These are phyloP conservation scores for Drosophila elegans DNA, from an alignment of 1,140 invertebrate genomes.

Conservation along the genomic window DNA sequence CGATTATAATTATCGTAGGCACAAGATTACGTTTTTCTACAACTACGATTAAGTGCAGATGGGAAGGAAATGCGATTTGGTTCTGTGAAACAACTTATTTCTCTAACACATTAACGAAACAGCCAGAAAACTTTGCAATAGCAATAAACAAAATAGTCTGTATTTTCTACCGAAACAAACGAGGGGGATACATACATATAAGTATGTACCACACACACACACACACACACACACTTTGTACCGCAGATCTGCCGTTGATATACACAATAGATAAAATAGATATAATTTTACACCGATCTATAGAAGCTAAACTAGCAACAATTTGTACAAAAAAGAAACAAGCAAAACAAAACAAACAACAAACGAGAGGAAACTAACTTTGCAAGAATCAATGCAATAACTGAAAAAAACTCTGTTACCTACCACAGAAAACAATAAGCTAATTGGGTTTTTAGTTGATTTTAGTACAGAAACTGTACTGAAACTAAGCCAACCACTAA, in stretches of 20 bases:
- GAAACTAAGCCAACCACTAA: slow-evolving; percentile 14
- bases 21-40: slow-evolving; percentile 48
- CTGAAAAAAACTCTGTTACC: slow-evolving; percentile 45
- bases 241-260: slow-evolving; percentile 60
- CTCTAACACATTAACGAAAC: slow-evolving; percentile 29
- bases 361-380: slow-evolving; percentile 19
- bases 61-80: slow-evolving; percentile 23
- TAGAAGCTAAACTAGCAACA: slow-evolving; percentile 51
- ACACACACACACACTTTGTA: neutral
- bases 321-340: slow-evolving; percentile 48
- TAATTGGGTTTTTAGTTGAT: slow-evolving; percentile 38
- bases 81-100: slow-evolving; percentile 26
- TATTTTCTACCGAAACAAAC: slow-evolving; percentile 49
- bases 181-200: neutral
- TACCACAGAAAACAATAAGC: slow-evolving; percentile 40
- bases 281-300: slow-evolving; percentile 65
- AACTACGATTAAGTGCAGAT: slow-evolving; percentile 18
- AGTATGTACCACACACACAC: neutral
- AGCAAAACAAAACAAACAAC: neutral
- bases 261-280: slow-evolving; percentile 54
- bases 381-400: slow-evolving; percentile 41
- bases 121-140: slow-evolving; percentile 55
- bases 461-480: neutral
- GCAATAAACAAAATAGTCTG: slow-evolving; percentile 60
- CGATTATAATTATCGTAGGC: slow-evolving; percentile 40